Evolutionary conservation across 2,797 vertebrate genomes (phyloP).

Genomic region (Dicrostonyx torquatus): DNA sequence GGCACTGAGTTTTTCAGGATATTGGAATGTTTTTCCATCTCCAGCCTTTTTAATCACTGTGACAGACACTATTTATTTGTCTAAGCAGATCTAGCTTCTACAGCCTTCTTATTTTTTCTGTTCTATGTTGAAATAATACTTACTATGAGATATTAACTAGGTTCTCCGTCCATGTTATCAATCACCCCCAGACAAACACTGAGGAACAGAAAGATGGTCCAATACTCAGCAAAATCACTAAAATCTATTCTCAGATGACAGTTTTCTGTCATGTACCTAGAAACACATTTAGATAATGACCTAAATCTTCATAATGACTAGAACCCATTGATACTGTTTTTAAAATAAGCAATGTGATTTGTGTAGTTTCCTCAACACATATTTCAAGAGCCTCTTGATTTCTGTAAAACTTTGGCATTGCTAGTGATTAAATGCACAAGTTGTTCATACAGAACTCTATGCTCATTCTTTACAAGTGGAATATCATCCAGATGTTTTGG

Average conservation of each 20-base stretch:
- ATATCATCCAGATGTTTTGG: conserved; percentile 13
- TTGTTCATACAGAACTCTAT: not conserved
- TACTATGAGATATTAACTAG: not conserved
- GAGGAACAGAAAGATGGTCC: not conserved
- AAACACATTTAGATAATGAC: not conserved
- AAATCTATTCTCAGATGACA: not conserved
- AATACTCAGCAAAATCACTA: not conserved
- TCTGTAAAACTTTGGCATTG: not conserved
- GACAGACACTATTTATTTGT: not conserved
- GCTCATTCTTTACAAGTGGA: conserved; percentile 33
- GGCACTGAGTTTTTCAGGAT: not conserved
- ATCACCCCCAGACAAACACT: not conserved
- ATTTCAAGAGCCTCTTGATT: not conserved
- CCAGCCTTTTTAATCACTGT: not conserved
- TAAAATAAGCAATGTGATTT: conserved; percentile 20
- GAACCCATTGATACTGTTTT: not conserved
- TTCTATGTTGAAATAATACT: not conserved
- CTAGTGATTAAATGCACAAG: not conserved
- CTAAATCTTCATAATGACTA: not conserved
- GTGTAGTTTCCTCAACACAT: not conserved
- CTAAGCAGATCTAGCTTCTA: not conserved
- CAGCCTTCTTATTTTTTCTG: not conserved
- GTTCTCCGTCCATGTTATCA: not conserved
- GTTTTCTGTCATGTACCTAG: not conserved
- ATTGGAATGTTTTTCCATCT: conserved; percentile 3